These are phyloP conservation scores for Paraplagusia blochii DNA, from an alignment of 2,113 vertebrate genomes.

Conservation along the genomic window DNA sequence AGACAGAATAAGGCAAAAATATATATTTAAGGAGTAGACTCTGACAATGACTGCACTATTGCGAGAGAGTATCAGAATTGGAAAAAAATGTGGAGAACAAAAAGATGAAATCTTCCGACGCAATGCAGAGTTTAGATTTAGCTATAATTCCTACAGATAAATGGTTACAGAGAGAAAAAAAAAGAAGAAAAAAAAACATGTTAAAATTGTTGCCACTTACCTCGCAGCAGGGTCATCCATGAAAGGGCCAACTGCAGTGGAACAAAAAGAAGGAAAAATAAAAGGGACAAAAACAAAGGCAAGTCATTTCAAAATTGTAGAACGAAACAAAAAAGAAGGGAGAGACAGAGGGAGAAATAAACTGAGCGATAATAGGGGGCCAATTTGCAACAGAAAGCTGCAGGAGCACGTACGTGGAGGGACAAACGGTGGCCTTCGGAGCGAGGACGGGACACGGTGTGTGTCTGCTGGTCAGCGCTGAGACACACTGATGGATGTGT, in stretches of 20 bases:
- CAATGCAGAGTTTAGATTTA: too few species aligned
- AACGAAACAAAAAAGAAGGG: constrained; percentile 30
- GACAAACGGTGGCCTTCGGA: constrained; percentile 43
- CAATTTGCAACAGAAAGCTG: constrained; percentile 13
- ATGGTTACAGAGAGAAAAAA: too few species aligned
- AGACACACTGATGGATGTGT: constrained; percentile 69
- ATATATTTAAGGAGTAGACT: too few species aligned
- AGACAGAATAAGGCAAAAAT: too few species aligned
- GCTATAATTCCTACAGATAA: too few species aligned
- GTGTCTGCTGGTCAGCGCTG: constrained; percentile 53
- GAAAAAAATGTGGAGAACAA: too few species aligned
- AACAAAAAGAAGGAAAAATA: constrained; percentile 25
- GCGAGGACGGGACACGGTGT: constrained; percentile 7
- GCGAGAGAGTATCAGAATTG: too few species aligned
- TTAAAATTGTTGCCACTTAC: constrained; percentile 68
- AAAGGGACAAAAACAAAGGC: constrained; percentile 8
- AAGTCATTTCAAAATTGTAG: constrained; percentile 24
- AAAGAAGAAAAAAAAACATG: not conserved
- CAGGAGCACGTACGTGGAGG: constrained; percentile 12
- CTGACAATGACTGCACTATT: too few species aligned
- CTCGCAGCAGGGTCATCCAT: constrained; percentile 62
- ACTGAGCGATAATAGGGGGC: not conserved
- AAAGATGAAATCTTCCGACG: too few species aligned
- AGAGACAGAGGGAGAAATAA: constrained; percentile 24
- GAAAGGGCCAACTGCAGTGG: constrained; percentile 41